phyloP scores from a whole-genome alignment of 2,797 vertebrate genomes.

The Hydrolagus colliei region DNA sequence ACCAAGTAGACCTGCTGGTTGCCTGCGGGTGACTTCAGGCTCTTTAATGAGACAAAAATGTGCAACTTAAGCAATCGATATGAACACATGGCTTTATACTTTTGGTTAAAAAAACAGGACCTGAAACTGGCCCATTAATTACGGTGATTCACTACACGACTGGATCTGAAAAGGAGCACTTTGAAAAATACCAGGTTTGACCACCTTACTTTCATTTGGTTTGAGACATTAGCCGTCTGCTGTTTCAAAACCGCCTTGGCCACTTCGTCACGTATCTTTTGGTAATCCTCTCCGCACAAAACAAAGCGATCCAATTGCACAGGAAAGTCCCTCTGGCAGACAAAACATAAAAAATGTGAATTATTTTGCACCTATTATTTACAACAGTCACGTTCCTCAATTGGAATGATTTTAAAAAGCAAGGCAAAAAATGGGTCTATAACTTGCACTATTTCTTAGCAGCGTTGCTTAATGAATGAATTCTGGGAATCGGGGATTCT shows the following conservation, averaged over 20 bases:
- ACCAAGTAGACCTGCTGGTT: conserved; percentile 40
- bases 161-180: background rate
- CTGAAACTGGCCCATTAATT: background rate
- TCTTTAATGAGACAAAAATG: conserved; percentile 35
- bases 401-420: background rate
- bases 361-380: background rate
- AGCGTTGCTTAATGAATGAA: too few relatives aligned
- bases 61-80: background rate
- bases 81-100: background rate
- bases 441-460: too few relatives aligned
- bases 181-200: background rate
- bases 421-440: background rate
- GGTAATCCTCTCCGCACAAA: conserved; percentile 51
- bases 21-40: conserved; percentile 31
- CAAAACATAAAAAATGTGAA: background rate
- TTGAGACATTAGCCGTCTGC: conserved; percentile 34
- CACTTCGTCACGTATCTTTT: conserved; percentile 44
- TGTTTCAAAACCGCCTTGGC: conserved; percentile 41
- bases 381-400: background rate
- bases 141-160: too few relatives aligned
- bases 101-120: background rate
- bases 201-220: conserved; percentile 47
- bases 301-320: conserved; percentile 51
- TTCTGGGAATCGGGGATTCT: too few relatives aligned
- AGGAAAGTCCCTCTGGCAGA: conserved; percentile 37